Conservation (phyloP, 2,113 vertebrate genomes). For the Vicugna pacos region DNA sequence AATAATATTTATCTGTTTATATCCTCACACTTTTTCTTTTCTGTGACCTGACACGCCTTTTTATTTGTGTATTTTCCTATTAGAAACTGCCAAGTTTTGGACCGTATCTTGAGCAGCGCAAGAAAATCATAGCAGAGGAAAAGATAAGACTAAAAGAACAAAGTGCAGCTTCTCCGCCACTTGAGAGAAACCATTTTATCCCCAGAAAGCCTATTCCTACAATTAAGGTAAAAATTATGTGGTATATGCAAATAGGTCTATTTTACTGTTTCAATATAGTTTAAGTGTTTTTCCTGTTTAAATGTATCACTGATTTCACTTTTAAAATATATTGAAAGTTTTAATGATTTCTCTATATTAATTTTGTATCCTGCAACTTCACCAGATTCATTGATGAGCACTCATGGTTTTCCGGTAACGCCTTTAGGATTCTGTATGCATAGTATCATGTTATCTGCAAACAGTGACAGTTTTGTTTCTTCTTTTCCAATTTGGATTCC, state of each 20-base stretch:
- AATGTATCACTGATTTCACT: not conserved
- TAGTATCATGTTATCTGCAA: too few species aligned
- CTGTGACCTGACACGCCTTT: not conserved
- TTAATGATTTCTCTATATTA: not conserved
- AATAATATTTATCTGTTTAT: not conserved
- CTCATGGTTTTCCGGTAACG: too few species aligned
- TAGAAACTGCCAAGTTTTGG: slow-evolving; percentile 95
- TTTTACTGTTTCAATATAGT: not conserved
- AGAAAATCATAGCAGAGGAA: slow-evolving; percentile 89
- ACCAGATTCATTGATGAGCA: too few species aligned
- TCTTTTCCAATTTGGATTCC: too few species aligned
- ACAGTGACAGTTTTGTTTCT: too few species aligned
- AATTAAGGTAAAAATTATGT: slow-evolving; percentile 90
- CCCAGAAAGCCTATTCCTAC: slow-evolving; percentile 90
- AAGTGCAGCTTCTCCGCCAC: slow-evolving; percentile 39
- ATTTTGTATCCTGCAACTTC: too few species aligned
- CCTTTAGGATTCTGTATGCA: too few species aligned
- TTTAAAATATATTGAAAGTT: not conserved
- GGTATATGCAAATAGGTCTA: not conserved
- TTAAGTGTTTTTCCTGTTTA: not conserved
- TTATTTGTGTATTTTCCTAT: slow-evolving; percentile 68
- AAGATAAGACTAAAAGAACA: slow-evolving; percentile 87
- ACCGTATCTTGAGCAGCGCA: slow-evolving; percentile 92
- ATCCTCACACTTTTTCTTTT: not conserved
- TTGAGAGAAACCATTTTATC: slow-evolving; percentile 73